Conservation (phyloP, 2,113 vertebrate species). For the Helogale parvula region DNA sequence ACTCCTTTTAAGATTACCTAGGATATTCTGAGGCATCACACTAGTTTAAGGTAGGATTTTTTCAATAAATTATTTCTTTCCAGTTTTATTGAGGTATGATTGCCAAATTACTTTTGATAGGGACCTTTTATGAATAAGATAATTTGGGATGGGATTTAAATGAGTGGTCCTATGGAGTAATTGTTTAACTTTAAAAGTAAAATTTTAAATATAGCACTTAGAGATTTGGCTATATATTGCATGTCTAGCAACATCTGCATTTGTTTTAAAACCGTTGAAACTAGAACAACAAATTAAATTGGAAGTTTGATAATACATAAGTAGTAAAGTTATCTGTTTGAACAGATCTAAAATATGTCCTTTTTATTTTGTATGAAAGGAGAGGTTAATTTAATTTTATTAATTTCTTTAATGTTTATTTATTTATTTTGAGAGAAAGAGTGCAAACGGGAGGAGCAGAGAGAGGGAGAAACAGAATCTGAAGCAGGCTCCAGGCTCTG, state of each 20-base stretch:
- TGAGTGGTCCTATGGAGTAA: neutral
- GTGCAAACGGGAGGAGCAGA: too few relatives aligned
- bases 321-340: neutral
- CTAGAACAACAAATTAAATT: neutral
- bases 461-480: too few relatives aligned
- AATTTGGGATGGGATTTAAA: neutral
- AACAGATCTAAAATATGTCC: neutral
- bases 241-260: neutral
- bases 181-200: slow-evolving; percentile 7
- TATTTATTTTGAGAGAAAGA: too few relatives aligned
- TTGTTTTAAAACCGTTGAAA: slow-evolving; percentile 23
- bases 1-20: neutral
- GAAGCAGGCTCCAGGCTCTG: too few relatives aligned
- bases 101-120: slow-evolving; percentile 6
- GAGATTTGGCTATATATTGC: neutral
- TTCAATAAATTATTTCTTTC: neutral
- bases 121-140: neutral
- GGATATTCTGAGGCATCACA: neutral
- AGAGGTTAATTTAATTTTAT: too few relatives aligned
- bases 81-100: neutral
- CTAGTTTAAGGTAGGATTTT: slow-evolving; percentile 12
- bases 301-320: neutral
- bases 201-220: neutral
- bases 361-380: neutral
- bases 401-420: too few relatives aligned